phyloP scores from a whole-genome alignment of 2,888 invertebrate species.

The Lysandra bellargus region DNA sequence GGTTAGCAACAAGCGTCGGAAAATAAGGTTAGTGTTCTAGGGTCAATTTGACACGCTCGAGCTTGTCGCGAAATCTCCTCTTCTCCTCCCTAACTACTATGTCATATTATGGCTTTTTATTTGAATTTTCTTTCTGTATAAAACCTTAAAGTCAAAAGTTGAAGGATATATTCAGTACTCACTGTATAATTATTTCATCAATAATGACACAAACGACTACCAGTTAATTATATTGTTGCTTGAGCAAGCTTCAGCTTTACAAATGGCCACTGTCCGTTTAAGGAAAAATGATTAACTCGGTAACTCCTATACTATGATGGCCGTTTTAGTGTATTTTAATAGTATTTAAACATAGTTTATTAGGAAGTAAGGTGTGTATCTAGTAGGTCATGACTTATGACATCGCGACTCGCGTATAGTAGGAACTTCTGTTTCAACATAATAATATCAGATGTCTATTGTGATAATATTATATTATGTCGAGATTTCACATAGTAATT shows the following conservation, averaged over 20 bases:
- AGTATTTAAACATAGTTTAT: background rate
- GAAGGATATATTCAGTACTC: background rate
- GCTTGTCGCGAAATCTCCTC: too few species aligned
- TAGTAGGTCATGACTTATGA: background rate
- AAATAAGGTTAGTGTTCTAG: too few species aligned
- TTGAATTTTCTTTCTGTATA: too few species aligned
- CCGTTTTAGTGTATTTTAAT: background rate
- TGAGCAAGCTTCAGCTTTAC: background rate
- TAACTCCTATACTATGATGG: background rate
- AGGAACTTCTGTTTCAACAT: too few species aligned
- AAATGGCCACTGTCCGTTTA: background rate
- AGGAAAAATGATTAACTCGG: background rate
- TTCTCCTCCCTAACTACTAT: too few species aligned
- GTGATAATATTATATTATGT: too few species aligned
- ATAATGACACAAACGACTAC: background rate
- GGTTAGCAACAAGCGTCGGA: too few species aligned
- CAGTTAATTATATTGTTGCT: conserved; percentile 3
- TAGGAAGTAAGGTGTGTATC: background rate
- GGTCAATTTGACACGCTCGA: too few species aligned
- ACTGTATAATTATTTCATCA: background rate
- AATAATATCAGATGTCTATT: too few species aligned
- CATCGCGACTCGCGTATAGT: background rate
- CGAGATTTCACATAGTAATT: too few species aligned
- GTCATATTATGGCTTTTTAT: too few species aligned
- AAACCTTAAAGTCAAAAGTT: background rate